phyloP scores from a whole-genome alignment of 1,140 invertebrate genomes.

The Diabrotica virgifera region DNA sequence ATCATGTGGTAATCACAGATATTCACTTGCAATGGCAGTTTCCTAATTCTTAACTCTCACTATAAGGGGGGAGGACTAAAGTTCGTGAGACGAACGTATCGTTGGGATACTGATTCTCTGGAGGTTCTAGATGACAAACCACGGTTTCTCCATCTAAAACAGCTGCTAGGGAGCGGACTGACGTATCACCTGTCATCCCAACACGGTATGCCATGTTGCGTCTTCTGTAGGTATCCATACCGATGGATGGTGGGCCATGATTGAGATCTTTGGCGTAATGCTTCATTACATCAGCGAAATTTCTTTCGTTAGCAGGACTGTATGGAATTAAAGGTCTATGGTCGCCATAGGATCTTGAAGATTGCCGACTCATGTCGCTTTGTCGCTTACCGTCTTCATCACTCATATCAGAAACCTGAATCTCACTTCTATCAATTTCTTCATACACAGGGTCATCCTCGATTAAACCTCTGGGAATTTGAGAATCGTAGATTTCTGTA shows the following conservation, averaged over 20 bases:
- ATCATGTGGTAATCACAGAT: constrained; percentile 50
- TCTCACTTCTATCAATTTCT: constrained; percentile 68
- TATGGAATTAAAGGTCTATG: constrained; percentile 64
- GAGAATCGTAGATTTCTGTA: constrained; percentile 59
- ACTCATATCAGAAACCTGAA: constrained; percentile 74
- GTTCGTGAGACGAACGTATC: constrained; percentile 45
- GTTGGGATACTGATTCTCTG: constrained; percentile 40
- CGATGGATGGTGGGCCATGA: constrained; percentile 53
- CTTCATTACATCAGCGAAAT: constrained; percentile 39
- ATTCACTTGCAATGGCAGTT: constrained; percentile 48
- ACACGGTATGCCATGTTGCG: constrained; percentile 47
- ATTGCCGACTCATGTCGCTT: constrained; percentile 72
- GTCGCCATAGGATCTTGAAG: constrained; percentile 76
- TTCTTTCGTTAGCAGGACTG: constrained; percentile 45
- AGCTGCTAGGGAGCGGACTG: constrained; percentile 64
- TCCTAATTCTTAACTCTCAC: constrained; percentile 50
- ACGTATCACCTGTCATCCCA: constrained; percentile 53
- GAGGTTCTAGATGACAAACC: constrained; percentile 75
- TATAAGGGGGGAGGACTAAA: constrained; percentile 45
- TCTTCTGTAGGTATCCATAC: constrained; percentile 50
- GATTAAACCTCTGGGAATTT: constrained; percentile 45
- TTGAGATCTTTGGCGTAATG: constrained; percentile 39
- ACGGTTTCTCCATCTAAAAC: constrained; percentile 80
- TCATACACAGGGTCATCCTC: constrained; percentile 79
- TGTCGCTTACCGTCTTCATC: constrained; percentile 74